Evolutionary conservation across 2,113 vertebrate genomes (phyloP).

Genomic region (Siphamia tubifer): DNA sequence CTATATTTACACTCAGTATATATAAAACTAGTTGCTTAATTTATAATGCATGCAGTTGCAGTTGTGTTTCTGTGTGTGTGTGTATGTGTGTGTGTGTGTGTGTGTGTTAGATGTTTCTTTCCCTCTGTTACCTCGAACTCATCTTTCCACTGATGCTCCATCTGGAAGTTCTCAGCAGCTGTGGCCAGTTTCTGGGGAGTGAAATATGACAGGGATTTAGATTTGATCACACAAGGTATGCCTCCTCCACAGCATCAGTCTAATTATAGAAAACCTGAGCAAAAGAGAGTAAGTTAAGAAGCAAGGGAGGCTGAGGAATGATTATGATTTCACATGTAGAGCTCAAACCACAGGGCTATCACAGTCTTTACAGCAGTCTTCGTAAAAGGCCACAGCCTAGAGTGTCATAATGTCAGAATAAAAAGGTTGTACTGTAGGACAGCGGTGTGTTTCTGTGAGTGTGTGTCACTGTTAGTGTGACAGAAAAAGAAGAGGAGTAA

Average conservation of each 20-base stretch:
- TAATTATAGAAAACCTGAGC: slow-evolving; percentile 38
- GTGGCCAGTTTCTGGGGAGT: slow-evolving; percentile 88
- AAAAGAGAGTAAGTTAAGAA: slow-evolving; percentile 16
- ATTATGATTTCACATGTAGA: slow-evolving; percentile 16
- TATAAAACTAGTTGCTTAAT: background rate
- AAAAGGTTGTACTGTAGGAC: slow-evolving; percentile 39
- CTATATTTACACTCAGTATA: background rate
- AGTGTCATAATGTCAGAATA: slow-evolving; percentile 35
- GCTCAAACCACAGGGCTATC: slow-evolving; percentile 26
- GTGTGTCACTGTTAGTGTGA: background rate
- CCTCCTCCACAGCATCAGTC: background rate
- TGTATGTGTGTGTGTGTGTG: too few species aligned
- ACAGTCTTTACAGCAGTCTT: slow-evolving; percentile 27
- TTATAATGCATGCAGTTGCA: background rate
- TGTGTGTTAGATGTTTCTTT: background rate
- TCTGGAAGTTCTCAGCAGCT: slow-evolving; percentile 92
- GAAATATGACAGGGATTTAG: slow-evolving; percentile 47
- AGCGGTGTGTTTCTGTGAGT: background rate
- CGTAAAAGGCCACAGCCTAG: slow-evolving; percentile 34
- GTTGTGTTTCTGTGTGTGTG: background rate
- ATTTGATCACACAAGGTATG: background rate
- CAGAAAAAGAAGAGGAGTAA: background rate
- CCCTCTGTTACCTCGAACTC: slow-evolving; percentile 87
- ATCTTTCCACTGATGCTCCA: slow-evolving; percentile 89
- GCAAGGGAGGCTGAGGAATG: slow-evolving; percentile 1